Evolutionary conservation across 2,888 invertebrate genomes (phyloP), one percentile per base, ranked within the genome.

Genomic region (Eucriotettix oculatus): DNA sequence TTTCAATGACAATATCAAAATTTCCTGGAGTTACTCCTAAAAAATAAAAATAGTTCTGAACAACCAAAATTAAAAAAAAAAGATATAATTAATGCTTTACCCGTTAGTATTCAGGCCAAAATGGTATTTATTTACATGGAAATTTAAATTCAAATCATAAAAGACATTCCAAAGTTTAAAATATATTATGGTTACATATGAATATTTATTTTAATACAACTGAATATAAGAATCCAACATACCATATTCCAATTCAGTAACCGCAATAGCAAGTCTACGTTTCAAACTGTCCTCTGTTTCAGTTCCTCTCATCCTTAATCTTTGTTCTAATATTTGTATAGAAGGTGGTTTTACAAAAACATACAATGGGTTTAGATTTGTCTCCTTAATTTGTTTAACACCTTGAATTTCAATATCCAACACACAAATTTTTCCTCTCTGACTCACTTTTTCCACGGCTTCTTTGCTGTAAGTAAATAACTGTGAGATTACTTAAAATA

Each of bases 351-450:
- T 88, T 44, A 99, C 81, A 72, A 96, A 96, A 29, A 99, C 84
- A 65, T 87, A 84, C 67, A 89, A 76, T 0, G 96, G 90, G 71
- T 91, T 81, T 11, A 97, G 75, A 69, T 88, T 83, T 29, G 88
- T 86, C 60, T 82, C 78, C 69, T 90, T 91, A 12, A 98, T 84
- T 73, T 85, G 88, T 67, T 90, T 89, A 0, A 97, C 96, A 17
- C 97, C 98, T 76, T 97, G 90, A 59, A 92, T 84, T 68, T 98
- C 97, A 66, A 98, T 91, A 71, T 98, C 98, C 65, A 98, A 75
- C 1, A 98, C 84, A 71, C 97, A 97, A 53, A 97, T 84, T 71
- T 87, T 87, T 3, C 96, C 96, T 16, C 83, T 78, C 16, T 78
- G 75, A 63, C 84, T 82, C 0, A 98, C 90, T 64, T 84, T 83